These are phyloP conservation scores for Miichthys miiuy DNA, from an alignment of 2,797 vertebrate species.

Conservation along the genomic window DNA sequence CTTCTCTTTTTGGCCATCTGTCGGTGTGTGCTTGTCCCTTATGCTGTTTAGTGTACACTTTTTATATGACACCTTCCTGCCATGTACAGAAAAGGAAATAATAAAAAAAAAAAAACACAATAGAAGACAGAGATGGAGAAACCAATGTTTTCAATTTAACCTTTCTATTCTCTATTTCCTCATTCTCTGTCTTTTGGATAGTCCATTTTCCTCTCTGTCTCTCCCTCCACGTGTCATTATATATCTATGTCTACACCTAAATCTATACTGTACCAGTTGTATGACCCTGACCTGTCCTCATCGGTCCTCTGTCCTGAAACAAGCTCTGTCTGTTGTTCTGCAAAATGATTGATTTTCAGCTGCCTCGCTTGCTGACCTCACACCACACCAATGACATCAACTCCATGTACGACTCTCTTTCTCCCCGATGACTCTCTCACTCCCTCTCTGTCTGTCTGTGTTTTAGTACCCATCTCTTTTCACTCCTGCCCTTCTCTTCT, in stretches of 20 bases:
- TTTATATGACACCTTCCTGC: neutral
- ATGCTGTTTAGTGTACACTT: neutral
- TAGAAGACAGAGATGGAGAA: neutral
- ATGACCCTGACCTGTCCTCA: slow-evolving; percentile 24
- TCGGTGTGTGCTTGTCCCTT: slow-evolving; percentile 2
- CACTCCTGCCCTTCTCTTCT: neutral
- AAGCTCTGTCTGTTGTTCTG: slow-evolving; percentile 33
- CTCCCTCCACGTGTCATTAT: neutral
- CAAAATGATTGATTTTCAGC: slow-evolving; percentile 59
- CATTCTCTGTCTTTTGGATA: slow-evolving; percentile 19
- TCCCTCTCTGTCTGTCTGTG: neutral
- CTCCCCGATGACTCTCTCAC: slow-evolving; percentile 13
- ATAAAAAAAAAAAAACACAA: slow-evolving; percentile 3
- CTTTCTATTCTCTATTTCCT: slow-evolving; percentile 36
- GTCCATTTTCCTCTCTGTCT: neutral
- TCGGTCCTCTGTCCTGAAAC: slow-evolving; percentile 44
- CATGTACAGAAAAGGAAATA: neutral
- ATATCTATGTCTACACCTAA: neutral
- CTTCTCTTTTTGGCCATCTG: neutral
- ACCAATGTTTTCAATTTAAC: slow-evolving; percentile 6
- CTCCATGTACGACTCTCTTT: slow-evolving; percentile 36
- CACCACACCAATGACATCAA: slow-evolving; percentile 67
- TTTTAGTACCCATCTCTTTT: neutral
- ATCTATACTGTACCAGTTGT: slow-evolving; percentile 10
- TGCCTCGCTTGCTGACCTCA: slow-evolving; percentile 65